Base-by-base conservation (phyloP, 1,140 invertebrate genomes). In the Lepidurus arcticus region DNA sequence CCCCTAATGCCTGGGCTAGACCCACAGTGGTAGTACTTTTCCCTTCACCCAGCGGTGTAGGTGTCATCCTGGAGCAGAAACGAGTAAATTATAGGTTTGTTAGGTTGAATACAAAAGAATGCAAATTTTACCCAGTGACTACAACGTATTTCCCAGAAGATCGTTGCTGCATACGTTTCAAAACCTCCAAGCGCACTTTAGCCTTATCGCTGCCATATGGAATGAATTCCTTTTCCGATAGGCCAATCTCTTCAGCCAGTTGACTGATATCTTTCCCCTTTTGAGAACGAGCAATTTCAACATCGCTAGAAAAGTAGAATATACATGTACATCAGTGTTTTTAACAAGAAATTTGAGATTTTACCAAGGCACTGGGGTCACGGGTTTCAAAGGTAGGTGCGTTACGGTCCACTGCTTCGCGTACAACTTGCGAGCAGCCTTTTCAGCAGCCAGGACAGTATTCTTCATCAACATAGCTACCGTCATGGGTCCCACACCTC, bases 391-490 rank as follows among this genome's bases (percentile, higher is more conserved):
- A 1, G 88, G 84, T 26, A 94, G 84, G 24, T 87, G 82, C 13
- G 84, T 85, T 2, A 95, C 83, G 21, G 87, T 88, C 94, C 94
- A 96, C 42, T 85, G 82, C 4, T 81, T 85, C 13, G 84, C 85
- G 1, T 88, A 80, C 3, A 91, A 81, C 26, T 86, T 87, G 16
- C 89, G 84, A n/a, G 88, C 88, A 44, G 89, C 85, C 79, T 88
- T 87, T 83, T 89, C 84, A 42, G 96, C 95, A 42, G 94, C 92
- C 78, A 92, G 87, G 7, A 98, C 92, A 0, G 97, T 98, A 85
- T 99, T 99, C 82, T 92, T 91, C 90, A 99, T 94, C 9, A 99
- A 86, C 97, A 99, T 99, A 11, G 96, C 95, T 26, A 99, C 97
- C 0, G 97, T 98, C 95, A 99, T 98, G 9, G 97, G 97, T 0